Base-by-base conservation (phyloP, 2,888 invertebrate species). In the Athetis lepigone region DNA sequence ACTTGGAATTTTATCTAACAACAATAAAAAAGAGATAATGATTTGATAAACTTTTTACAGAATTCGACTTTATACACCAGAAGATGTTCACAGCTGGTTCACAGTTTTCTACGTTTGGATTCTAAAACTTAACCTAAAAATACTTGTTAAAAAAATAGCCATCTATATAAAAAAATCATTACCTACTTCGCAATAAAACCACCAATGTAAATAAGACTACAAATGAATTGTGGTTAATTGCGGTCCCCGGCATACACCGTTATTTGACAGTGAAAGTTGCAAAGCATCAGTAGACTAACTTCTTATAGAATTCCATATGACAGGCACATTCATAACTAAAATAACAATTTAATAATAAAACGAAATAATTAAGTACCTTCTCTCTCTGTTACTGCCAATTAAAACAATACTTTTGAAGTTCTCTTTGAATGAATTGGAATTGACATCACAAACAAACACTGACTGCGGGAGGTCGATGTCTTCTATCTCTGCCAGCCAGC, bases 391-490 rank as follows among this genome's bases (percentile, higher is more conserved):
- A 8, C 4, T 13, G 2, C 4, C 19, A 16, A 37, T 11, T 33
- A 46, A 4, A 23, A 16, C 0, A 46, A 16, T 16, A n/a, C 2
- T 55, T 25, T 16, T 13, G 51, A 29, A 43, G 2, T 25, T 25
- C 9, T 37, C 36, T 49, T 58, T n/a, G 2, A 0, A 0, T 19
- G 21, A 36, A 9, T 25, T 42, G 27, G 13, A n/a, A 19, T 25
- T 59, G 23, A 2, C 49, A n/a, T 33, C 29, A 49, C 43, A 61
- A 69, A 49, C 43, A 61, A 69, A 49, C 49, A 69, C 39, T 33
- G 23, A 37, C 1, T 27, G n/a, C n/a, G 36, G 33, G 13, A 33
- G 25, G 25, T 47, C 42, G 25, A 36, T 51, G 50, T 25, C 33
- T 21, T 45, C 6, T 37, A n/a, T 40, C 2, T 13, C 33, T 13